Base-by-base conservation (phyloP, 1,140 invertebrate species). In the Drosophila ogumai region DNA sequence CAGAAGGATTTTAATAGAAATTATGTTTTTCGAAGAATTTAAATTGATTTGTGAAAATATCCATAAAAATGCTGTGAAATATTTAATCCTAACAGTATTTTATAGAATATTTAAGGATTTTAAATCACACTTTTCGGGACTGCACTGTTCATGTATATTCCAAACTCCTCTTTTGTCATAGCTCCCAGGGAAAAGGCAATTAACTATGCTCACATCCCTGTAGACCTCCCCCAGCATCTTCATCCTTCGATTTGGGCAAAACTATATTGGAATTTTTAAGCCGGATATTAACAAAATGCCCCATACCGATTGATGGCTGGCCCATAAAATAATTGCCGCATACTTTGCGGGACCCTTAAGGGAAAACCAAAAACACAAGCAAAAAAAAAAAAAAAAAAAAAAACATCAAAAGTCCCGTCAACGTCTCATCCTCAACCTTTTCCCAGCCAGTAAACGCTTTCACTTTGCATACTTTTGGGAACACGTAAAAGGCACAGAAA, bases 241-340 rank as follows among this genome's bases (percentile, higher is more conserved):
- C 61, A 67, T 65, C 67, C 66, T 59, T 87, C 58, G 75, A 82
- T 75, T 88, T 64, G 57, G 75, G 32, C 54, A 38, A 73, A 73
- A 73, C 69, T 73, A 87, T 87, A 87, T 88, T 84, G 55, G 80
- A 71, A 90, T 87, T 76, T 55, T 80, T 81, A 90, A 90, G 84
- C 84, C 84, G 84, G 84, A 87, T 88, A 87, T 87, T 87, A 88
- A 81, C 64, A 84, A 74, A 87, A 77, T 78, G 80, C 60, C 76
- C 49, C 80, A 46, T 28, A 60, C 67, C 66, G 59, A 86, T 72
- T 82, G 75, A 79, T 79, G 66, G 75, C 66, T 58, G 64, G 69
- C 49, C 63, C 81, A 72, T 64, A 75, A 84, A 47, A 85, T 68
- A 84, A 85, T 85, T 84, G 75, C 75, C 43, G 71, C 38, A 75